Conservation (phyloP, 2,113 vertebrate genomes). For the Rattus rattus region DNA sequence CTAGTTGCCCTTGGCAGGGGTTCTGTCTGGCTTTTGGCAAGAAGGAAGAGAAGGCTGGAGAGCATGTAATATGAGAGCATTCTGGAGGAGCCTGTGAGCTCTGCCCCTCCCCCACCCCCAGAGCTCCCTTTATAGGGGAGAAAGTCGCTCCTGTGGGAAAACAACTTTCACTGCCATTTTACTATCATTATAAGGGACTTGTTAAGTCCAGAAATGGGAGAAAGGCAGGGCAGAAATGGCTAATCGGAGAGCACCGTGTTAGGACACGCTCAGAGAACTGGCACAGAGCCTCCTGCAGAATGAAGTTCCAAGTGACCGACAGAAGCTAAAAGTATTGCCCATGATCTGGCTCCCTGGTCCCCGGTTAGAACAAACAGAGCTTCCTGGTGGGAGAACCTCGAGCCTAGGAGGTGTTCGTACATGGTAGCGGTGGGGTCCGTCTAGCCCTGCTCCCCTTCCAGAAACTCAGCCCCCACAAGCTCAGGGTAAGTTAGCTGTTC, state of each 20-base stretch:
- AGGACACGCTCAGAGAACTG: neutral
- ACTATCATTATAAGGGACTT: neutral
- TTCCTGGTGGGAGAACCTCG: neutral
- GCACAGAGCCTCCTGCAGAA: neutral
- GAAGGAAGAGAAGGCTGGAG: neutral
- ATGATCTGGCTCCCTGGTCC: neutral
- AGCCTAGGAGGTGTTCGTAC: neutral
- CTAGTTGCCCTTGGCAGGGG: neutral
- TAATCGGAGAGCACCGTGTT: neutral
- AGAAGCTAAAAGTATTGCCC: neutral
- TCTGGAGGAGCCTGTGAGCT: neutral
- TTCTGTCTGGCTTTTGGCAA: neutral
- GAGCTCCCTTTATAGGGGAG: neutral
- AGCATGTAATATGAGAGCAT: neutral
- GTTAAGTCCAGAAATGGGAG: neutral
- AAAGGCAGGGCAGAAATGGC: neutral
- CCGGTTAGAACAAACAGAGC: constrained; percentile 20
- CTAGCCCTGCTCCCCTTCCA: neutral
- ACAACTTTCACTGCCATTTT: constrained; percentile 72
- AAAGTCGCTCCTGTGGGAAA: neutral
- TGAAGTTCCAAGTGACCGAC: neutral
- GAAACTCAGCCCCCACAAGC: neutral
- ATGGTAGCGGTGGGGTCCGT: neutral
- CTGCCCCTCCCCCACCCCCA: neutral
- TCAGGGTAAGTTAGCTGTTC: constrained; percentile 34